Conservation (phyloP, 2,797 vertebrate species). For the Clangula hyemalis region DNA sequence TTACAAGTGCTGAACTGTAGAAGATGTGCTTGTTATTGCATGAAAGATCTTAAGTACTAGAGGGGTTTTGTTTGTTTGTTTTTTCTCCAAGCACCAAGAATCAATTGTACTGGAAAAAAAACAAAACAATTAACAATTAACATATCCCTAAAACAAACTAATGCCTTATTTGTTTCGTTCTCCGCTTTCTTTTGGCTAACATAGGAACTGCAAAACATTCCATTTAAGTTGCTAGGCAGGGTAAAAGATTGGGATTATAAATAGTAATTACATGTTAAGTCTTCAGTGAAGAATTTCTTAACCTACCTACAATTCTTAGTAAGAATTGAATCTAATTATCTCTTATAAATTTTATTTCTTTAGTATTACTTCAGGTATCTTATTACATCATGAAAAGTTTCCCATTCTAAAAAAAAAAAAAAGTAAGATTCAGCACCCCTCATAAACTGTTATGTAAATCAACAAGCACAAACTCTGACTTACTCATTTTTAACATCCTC, state of each 20-base stretch:
- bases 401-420: background rate
- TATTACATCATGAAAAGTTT: background rate
- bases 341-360: background rate
- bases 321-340: background rate
- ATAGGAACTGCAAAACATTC: background rate
- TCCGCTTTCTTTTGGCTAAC: background rate
- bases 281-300: background rate
- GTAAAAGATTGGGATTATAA: background rate
- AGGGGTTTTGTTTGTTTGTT: rapidly evolving
- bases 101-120: background rate
- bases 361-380: background rate
- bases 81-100: background rate
- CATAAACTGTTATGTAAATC: background rate
- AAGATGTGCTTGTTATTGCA: background rate
- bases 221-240: background rate
- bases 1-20: constrained; percentile 43
- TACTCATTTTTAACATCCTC: background rate
- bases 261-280: background rate
- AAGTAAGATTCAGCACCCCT: background rate
- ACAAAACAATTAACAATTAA: background rate
- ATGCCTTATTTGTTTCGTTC: background rate
- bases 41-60: background rate
- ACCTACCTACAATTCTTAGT: background rate
- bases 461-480: background rate
- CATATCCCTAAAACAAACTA: background rate